Evolutionary conservation across 2,797 vertebrate species (phyloP).

Genomic region (Ptychadena robeensis): DNA sequence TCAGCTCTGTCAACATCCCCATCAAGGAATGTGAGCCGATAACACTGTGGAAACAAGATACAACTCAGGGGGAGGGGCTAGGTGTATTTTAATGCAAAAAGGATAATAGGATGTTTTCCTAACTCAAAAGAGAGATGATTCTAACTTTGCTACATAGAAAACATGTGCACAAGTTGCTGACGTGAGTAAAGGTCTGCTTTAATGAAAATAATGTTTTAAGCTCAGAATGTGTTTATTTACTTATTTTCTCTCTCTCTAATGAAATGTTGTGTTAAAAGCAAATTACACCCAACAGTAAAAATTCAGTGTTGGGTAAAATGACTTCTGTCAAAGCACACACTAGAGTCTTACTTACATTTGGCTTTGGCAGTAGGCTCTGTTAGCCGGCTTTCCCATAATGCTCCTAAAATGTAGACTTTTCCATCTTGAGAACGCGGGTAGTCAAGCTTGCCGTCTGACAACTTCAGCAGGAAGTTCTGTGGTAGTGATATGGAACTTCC

Average conservation of each 20-base stretch:
- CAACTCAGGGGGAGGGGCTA: no score
- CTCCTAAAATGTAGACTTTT: not conserved
- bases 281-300: not conserved
- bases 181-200: no score
- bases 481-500: no score
- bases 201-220: not conserved
- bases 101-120: no score
- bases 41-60: no score
- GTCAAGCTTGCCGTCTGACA: not conserved
- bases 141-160: no score
- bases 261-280: not conserved
- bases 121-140: no score
- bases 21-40: no score
- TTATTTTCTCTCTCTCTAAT: not conserved
- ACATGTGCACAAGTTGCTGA: no score
- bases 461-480: not conserved
- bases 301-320: not conserved
- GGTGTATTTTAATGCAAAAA: no score
- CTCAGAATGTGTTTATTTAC: no score
- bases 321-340: not conserved
- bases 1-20: no score
- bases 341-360: not conserved
- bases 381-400: not conserved
- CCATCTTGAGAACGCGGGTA: not conserved
- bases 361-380: not conserved